Conservation (phyloP, 2,797 vertebrate genomes). For the Aeoliscus strigatus region DNA sequence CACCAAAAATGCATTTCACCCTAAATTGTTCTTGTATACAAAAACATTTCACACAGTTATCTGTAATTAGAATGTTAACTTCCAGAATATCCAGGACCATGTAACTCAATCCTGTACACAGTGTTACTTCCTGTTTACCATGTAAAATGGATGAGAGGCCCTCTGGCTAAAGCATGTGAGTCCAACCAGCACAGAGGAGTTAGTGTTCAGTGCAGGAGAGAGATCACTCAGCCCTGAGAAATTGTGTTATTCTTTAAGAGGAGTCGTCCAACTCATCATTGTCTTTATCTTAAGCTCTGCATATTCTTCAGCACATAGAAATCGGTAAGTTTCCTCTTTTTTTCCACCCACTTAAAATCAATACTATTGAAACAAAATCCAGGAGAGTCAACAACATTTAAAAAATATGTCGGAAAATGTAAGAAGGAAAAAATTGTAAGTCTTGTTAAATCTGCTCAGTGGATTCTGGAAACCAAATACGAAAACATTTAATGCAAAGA, state of each 20-base stretch:
- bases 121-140: constrained; percentile 63
- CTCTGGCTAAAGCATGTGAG: constrained; percentile 68
- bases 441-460: background rate
- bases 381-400: background rate
- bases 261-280: constrained; percentile 36
- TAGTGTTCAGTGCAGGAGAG: constrained; percentile 53
- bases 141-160: constrained; percentile 67
- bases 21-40: too few relatives aligned
- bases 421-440: background rate
- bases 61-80: constrained; percentile 41
- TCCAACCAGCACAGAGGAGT: constrained; percentile 55
- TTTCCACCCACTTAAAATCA: background rate
- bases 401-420: background rate
- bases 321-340: constrained; percentile 42
- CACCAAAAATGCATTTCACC: too few relatives aligned
- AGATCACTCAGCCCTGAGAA: constrained; percentile 51
- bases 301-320: constrained; percentile 27
- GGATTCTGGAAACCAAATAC: background rate
- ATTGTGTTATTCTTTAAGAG: constrained; percentile 54
- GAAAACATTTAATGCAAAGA: background rate
- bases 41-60: constrained; percentile 11
- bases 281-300: constrained; percentile 18
- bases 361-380: background rate
- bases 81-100: constrained; percentile 55
- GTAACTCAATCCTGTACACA: constrained; percentile 51